Evolutionary conservation across 1,140 invertebrate species (phyloP), one percentile per base, ranked within the genome.

Genomic region (Penaeus chinensis): DNA sequence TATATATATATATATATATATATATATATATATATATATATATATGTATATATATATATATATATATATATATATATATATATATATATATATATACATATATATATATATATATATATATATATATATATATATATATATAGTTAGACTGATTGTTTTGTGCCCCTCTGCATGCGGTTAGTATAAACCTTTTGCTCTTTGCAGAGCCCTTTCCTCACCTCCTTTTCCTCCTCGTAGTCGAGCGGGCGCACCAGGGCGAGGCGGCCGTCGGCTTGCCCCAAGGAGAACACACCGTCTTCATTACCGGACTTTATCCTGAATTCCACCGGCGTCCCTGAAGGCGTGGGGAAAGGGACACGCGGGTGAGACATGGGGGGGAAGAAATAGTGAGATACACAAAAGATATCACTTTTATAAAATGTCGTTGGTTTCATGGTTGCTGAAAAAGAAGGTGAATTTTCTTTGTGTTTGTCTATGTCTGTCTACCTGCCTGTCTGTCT

Each of bases 221-320:
- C 20, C 54, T 65, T 69, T 32, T 82, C 32, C 3, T 19, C 20
- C 81, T 82, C 81, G 63, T 82, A 82, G 65, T 82, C 81, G 5
- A 82, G 81, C 32, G 81, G 65, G 20, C 81, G 81, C 32, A 62
- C 24, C 32, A 82, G 81, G 42, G 81, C n/a, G 65, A 82, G 81
- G 19, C 32, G 63, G 27, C 81, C 81, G 24, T 42, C 60, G 22
- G n/a, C 60, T 0, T 19, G 63, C 2, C 60, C 42, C 27, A 82
- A 42, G 81, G 63, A 32, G 81, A 82, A 82, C 7, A 47, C 18
- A 1, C 81, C 81, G 8, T 22, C 81, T 47, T 82, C 81, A 37
- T 82, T 82, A n/a, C 81, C 81, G 11, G 18, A 18, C 81, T 82
- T 82, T 63, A 82, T 82, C 37, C 65, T 22, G 37, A 82, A 82